Evolutionary conservation across 2,888 invertebrate species (phyloP).

Genomic region (Thyatira batis): DNA sequence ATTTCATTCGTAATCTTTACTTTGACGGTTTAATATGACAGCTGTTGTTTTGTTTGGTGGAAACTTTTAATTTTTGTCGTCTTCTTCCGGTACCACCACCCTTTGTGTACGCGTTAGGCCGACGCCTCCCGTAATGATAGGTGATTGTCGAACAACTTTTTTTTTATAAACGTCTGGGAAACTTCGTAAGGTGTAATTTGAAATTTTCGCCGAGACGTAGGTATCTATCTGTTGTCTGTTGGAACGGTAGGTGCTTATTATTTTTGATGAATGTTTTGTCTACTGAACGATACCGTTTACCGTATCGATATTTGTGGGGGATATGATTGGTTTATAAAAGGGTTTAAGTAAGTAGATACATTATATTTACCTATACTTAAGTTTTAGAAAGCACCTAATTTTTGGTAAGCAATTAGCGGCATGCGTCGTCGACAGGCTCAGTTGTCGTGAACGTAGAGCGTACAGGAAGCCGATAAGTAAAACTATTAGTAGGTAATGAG

Average conservation of each 20-base stretch:
- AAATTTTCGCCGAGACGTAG: conserved; percentile 61
- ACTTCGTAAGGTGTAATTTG: conserved; percentile 68
- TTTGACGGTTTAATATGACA: conserved; percentile 81
- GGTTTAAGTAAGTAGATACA: conserved; percentile 26
- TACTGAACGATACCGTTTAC: conserved; percentile 35
- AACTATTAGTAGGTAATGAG: conserved; percentile 78
- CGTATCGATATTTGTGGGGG: conserved; percentile 32
- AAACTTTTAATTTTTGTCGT: conserved; percentile 80
- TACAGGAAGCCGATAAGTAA: conserved; percentile 73
- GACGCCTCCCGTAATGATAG: conserved; percentile 77
- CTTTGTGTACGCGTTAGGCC: conserved; percentile 66
- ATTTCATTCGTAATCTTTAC: conserved; percentile 81
- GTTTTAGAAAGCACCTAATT: conserved; percentile 7
- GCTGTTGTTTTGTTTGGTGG: conserved; percentile 79
- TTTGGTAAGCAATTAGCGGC: conserved; percentile 24
- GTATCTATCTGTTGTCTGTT: conserved; percentile 57
- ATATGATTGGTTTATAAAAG: conserved; percentile 27
- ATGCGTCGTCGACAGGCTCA: conserved; percentile 33
- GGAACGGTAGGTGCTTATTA: conserved; percentile 64
- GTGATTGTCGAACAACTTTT: conserved; percentile 72
- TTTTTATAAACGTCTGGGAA: conserved; percentile 68
- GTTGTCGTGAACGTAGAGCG: conserved; percentile 42
- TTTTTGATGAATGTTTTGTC: conserved; percentile 61
- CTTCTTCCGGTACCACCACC: conserved; percentile 65
- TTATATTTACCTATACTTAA: background rate